These are phyloP conservation scores for Helicoverpa armigera DNA, from an alignment of 1,140 invertebrate species.

Conservation along the genomic window DNA sequence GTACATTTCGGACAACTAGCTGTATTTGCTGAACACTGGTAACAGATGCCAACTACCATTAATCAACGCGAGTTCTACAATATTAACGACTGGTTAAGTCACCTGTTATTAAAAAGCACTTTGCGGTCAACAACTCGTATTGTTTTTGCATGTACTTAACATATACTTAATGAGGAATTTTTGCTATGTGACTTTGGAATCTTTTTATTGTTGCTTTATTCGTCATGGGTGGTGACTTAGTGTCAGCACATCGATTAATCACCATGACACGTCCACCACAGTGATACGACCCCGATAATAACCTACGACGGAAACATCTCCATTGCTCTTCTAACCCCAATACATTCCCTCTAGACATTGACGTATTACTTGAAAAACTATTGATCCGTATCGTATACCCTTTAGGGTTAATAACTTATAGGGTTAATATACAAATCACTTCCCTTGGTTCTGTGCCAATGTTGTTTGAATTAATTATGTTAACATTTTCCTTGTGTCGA, in stretches of 20 bases:
- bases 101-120: constrained; percentile 44
- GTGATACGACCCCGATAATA: constrained; percentile 48
- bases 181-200: constrained; percentile 30
- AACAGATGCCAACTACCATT: constrained; percentile 24
- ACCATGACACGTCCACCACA: constrained; percentile 45
- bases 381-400: constrained; percentile 35
- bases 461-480: constrained; percentile 33
- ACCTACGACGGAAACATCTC: constrained; percentile 53
- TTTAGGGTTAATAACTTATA: constrained; percentile 48
- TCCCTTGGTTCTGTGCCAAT: constrained; percentile 27
- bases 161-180: constrained; percentile 17
- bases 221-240: constrained; percentile 12
- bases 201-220: constrained; percentile 29
- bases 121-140: constrained; percentile 24
- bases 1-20: constrained; percentile 26
- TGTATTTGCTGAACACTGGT: constrained; percentile 6
- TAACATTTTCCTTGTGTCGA: not conserved
- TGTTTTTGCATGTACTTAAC: constrained; percentile 32
- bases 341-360: constrained; percentile 58
- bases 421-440: constrained; percentile 49
- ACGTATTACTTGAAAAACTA: constrained; percentile 55
- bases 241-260: constrained; percentile 48
- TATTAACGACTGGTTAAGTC: constrained; percentile 21
- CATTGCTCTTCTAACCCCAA: constrained; percentile 50
- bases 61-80: constrained; percentile 23